Evolutionary conservation across 2,797 vertebrate species (phyloP).

Genomic region (Macroramphosus scolopax): DNA sequence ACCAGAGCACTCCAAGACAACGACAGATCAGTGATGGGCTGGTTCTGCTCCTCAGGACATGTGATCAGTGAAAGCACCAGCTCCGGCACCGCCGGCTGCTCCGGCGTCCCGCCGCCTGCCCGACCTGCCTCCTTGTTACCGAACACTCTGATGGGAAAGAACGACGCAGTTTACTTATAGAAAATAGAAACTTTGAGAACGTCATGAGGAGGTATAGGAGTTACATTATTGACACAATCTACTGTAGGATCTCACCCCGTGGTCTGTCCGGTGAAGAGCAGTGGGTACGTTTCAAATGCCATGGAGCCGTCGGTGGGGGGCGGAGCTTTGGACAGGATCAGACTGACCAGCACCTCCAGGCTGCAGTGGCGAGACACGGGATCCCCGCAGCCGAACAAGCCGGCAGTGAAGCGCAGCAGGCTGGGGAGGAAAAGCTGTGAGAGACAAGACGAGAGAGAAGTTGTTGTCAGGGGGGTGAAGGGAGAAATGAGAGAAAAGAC

Average conservation of each 20-base stretch:
- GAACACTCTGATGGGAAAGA: constrained; percentile 15
- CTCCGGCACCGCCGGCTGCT: constrained; percentile 73
- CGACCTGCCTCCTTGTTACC: constrained; percentile 17
- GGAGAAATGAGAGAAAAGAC: neutral
- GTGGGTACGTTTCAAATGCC: constrained; percentile 94
- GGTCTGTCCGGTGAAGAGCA: constrained; percentile 81
- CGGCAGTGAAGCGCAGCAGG: constrained; percentile 83
- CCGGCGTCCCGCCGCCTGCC: constrained; percentile 1
- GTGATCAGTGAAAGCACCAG: constrained; percentile 82
- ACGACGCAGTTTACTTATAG: too few relatives aligned
- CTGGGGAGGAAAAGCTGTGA: constrained; percentile 89
- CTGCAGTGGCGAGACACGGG: constrained; percentile 63
- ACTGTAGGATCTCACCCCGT: constrained; percentile 72
- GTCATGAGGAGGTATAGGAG: too few relatives aligned
- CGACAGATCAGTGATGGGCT: constrained; percentile 76
- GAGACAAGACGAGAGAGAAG: constrained; percentile 1
- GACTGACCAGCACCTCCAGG: constrained; percentile 82
- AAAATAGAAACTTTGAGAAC: too few relatives aligned
- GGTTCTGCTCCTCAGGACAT: constrained; percentile 60
- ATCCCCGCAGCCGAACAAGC: constrained; percentile 74
- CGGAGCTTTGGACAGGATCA: constrained; percentile 91
- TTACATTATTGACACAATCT: neutral
- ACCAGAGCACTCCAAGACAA: constrained; percentile 88
- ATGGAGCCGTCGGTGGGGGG: constrained; percentile 90
- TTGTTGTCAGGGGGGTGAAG: neutral